Percentiles rank a stretch among this genome's conserved stretches.
Conservation (phyloP, 2,797 vertebrate species). For the Naso thynnoides region DNA sequence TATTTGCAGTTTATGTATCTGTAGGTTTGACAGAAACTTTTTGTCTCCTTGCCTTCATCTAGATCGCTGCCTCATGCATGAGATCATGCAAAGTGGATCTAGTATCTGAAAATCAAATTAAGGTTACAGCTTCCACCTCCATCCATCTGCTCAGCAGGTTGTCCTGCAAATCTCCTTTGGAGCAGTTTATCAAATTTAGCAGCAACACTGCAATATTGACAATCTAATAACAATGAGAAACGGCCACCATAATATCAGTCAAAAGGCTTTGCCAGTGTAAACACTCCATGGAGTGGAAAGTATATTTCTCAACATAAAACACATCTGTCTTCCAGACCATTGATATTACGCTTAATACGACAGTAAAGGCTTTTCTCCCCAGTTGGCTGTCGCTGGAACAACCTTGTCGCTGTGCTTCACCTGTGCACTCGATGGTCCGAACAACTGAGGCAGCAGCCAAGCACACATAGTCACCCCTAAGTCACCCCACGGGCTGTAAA, state of each 20-base stretch:
- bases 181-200: constrained; percentile 62
- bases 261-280: constrained; percentile 68
- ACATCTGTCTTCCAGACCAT: constrained; percentile 72
- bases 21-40: constrained; percentile 12
- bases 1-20: constrained; percentile 28
- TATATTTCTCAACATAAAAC: constrained; percentile 64
- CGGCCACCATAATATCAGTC: constrained; percentile 57
- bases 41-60: constrained; percentile 8
- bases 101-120: constrained; percentile 54
- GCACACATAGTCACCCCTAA: constrained; percentile 51
- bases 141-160: constrained; percentile 47
- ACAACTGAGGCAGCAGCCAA: constrained; percentile 34
- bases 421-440: constrained; percentile 56
- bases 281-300: constrained; percentile 63
- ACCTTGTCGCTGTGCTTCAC: constrained; percentile 66
- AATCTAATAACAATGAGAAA: constrained; percentile 72
- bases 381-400: constrained; percentile 45
- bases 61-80: constrained; percentile 34
- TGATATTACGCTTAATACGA: constrained; percentile 39
- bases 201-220: constrained; percentile 54
- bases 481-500: constrained; percentile 65
- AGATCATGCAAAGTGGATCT: constrained; percentile 50
- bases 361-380: constrained; percentile 56
- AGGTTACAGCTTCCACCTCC: constrained; percentile 37
- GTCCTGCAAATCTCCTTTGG: constrained; percentile 52